These are phyloP conservation scores for Galeopterus variegatus DNA, from an alignment of 2,113 vertebrate genomes.

Conservation along the genomic window DNA sequence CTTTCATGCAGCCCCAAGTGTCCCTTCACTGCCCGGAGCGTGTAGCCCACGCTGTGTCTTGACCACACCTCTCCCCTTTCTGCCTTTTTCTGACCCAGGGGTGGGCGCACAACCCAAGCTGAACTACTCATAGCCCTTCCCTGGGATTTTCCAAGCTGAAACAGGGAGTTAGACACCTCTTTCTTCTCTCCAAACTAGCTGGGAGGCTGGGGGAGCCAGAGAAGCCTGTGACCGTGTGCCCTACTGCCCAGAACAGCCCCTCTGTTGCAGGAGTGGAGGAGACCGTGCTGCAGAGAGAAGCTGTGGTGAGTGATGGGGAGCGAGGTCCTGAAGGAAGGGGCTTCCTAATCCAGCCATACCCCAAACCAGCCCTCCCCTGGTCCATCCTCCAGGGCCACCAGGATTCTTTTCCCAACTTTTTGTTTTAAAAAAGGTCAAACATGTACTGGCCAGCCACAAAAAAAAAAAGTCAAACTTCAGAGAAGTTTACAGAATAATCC, in stretches of 20 bases:
- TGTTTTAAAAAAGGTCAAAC: background rate
- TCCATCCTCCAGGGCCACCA: background rate
- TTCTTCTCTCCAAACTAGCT: background rate
- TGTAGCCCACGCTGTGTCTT: background rate
- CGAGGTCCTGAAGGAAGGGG: background rate
- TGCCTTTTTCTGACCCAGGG: background rate
- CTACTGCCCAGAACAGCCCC: background rate
- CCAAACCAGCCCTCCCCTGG: background rate
- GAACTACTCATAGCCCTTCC: background rate
- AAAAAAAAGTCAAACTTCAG: background rate
- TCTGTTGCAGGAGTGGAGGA: background rate
- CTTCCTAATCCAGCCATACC: background rate
- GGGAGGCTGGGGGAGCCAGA: background rate
- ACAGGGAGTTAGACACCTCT: background rate
- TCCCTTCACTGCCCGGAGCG: background rate
- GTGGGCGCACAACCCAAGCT: background rate
- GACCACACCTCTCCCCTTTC: background rate
- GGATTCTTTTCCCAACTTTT: background rate
- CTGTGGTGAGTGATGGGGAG: fast-evolving
- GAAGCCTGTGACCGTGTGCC: background rate
- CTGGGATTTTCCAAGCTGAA: background rate
- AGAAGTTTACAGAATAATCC: background rate
- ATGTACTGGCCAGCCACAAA: too few species aligned
- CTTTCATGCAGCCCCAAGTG: background rate
- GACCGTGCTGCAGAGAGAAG: background rate